These are phyloP conservation scores for Hozukius guyotensis DNA, from an alignment of 2,797 vertebrate genomes.

Conservation along the genomic window DNA sequence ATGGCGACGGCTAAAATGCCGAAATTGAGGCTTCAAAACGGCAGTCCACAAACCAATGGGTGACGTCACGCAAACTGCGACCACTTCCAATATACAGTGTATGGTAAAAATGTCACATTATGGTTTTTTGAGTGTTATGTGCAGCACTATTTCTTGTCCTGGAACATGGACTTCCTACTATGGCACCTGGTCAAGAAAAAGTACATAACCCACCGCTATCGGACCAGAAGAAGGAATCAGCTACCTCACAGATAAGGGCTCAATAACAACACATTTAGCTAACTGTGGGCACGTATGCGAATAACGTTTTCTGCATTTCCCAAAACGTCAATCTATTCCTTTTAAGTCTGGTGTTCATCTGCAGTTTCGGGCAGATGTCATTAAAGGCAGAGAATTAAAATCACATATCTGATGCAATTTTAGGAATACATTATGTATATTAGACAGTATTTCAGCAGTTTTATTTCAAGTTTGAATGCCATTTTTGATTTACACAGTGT, in stretches of 20 bases:
- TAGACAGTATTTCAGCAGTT: neutral
- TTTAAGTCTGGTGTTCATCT: neutral
- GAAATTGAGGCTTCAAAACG: too few relatives aligned
- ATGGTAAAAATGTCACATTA: neutral
- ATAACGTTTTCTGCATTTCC: neutral
- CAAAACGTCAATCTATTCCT: neutral
- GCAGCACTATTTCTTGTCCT: neutral
- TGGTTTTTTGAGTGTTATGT: neutral
- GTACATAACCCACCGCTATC: neutral
- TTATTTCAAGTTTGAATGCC: neutral
- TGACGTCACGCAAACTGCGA: too few relatives aligned
- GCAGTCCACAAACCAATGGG: too few relatives aligned
- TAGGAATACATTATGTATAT: neutral
- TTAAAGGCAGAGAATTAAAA: neutral
- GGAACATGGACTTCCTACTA: neutral
- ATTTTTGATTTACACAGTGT: neutral
- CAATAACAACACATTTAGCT: neutral
- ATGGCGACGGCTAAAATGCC: too few relatives aligned
- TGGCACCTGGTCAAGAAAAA: neutral
- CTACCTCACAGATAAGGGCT: neutral
- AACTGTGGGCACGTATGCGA: neutral
- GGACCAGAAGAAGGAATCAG: neutral
- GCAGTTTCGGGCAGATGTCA: neutral
- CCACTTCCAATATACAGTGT: too few relatives aligned
- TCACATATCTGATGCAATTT: neutral